Percentiles rank a stretch among this genome's conserved stretches.
Conservation (phyloP, 2,888 invertebrate genomes). For the Netelia melanura region DNA sequence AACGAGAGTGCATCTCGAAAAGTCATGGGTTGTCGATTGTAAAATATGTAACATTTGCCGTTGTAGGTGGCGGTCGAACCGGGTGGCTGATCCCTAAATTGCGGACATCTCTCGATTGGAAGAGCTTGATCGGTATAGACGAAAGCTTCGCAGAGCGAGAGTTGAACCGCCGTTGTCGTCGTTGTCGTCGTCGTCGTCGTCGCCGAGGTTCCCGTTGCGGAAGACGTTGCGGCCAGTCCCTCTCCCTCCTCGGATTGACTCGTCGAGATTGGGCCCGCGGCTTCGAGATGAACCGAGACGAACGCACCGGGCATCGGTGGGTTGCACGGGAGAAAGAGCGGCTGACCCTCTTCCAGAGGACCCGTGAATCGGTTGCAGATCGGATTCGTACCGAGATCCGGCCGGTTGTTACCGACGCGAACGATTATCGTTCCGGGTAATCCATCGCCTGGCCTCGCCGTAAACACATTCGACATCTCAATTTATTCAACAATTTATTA, state of each 20-base stretch:
- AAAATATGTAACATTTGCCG: conserved; percentile 97
- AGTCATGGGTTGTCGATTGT: conserved; percentile 93
- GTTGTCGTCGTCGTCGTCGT: conserved; percentile 79
- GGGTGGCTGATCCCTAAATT: conserved; percentile 96
- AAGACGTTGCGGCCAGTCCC: too few relatives aligned
- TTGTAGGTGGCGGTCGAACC: conserved; percentile 97
- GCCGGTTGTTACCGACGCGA: conserved; percentile 96
- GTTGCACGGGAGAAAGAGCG: conserved; percentile 96
- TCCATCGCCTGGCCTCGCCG: conserved; percentile 87
- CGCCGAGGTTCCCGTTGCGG: too few relatives aligned
- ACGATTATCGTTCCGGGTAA: conserved; percentile 95
- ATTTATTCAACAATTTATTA: background rate
- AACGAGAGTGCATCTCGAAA: conserved; percentile 93
- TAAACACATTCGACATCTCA: conserved; percentile 62
- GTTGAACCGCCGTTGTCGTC: conserved; percentile 89
- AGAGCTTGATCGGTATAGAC: conserved; percentile 96
- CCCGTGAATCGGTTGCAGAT: conserved; percentile 96
- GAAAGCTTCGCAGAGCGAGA: conserved; percentile 97
- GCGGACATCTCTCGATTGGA: conserved; percentile 96
- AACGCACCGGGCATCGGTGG: conserved; percentile 98
- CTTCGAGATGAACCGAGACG: conserved; percentile 95
- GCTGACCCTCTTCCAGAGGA: conserved; percentile 94
- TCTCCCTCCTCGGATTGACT: too few relatives aligned
- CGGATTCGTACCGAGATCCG: conserved; percentile 96
- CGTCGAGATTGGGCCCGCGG: conserved; percentile 88